Conservation (phyloP, 2,888 invertebrate genomes). For the Plemyria rubiginata region DNA sequence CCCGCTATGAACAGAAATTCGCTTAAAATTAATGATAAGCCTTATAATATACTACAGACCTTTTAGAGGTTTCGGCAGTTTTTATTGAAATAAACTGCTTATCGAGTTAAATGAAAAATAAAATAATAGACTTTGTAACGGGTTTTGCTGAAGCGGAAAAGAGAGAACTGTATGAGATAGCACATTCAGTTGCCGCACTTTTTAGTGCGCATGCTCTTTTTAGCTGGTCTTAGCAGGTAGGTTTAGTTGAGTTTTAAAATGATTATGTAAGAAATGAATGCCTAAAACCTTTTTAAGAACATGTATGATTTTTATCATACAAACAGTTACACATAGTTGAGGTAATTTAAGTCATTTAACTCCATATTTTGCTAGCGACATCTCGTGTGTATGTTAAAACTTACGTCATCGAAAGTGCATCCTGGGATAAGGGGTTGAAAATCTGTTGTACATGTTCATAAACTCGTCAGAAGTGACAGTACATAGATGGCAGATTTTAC, state of each 20-base stretch:
- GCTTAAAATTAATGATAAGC: not conserved
- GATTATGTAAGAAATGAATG: too few species aligned
- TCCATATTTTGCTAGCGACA: not conserved
- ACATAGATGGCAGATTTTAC: not conserved
- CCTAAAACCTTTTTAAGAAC: too few species aligned
- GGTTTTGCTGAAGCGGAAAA: conserved; percentile 2
- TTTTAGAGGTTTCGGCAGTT: not conserved
- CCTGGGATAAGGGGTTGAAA: not conserved
- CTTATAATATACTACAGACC: not conserved
- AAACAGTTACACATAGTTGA: too few species aligned
- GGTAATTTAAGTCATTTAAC: too few species aligned
- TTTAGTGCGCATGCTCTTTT: conserved; percentile 1
- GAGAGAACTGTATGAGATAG: conserved; percentile 8
- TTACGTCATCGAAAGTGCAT: not conserved
- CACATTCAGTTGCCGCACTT: conserved; percentile 15
- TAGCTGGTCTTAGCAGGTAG: too few species aligned
- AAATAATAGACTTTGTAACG: not conserved
- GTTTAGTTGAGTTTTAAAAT: too few species aligned
- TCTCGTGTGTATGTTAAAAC: not conserved
- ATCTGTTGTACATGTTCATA: not conserved
- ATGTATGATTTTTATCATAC: too few species aligned
- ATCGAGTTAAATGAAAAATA: not conserved
- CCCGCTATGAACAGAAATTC: not conserved
- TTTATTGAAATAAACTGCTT: not conserved
- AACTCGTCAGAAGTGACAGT: too few species aligned